Base-by-base conservation (phyloP, 2,888 invertebrate species). In the Netelia melanura region DNA sequence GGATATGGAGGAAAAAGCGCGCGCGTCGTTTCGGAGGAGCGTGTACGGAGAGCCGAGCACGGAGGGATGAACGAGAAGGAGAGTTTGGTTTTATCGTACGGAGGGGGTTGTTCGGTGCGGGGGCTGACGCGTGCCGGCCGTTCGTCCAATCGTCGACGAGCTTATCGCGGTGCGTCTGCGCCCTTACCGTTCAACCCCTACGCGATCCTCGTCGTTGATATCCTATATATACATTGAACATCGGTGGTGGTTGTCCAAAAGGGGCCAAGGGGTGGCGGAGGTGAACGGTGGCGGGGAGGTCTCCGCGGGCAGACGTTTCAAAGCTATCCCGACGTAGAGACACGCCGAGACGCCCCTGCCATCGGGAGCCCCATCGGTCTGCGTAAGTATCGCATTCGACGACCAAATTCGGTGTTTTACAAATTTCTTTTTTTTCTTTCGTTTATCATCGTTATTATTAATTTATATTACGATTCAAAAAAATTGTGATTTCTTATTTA, bases 251-350 rank as follows among this genome's bases (percentile, higher is more conserved):
- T 74, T 81, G 71, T 56, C 14, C 65, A 54, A 72, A 81, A 70
- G 77, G 83, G 62, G n/a, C 43, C 44, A 58, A 81, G 86, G 85
- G 78, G 84, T 71, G 87, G 77, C 84, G 86, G 86, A 83, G 78
- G 84, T 68, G 81, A 82, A 84, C 87, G 89, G 93, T 92, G 93
- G 93, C 93, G 93, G 93, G 93, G 94, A 93, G 91, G 89, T 92
- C 90, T 92, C 82, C 89, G 91, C 91, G 92, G 92, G 90, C 93
- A 93, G 93, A 94, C 93, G 93, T 93, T 92, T 89, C 89, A 91
- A 92, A 92, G 93, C 93, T 89, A 92, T 90, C 92, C 92, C 92
- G 90, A 93, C 91, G 93, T 90, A 93, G 93, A 93, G 93, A 93
- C 93, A 93, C 92, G 91, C 92, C 92, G 92, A 92, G 93, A 93